Percentiles rank a stretch among this genome's conserved stretches.
phyloP scores from a whole-genome alignment of 2,888 invertebrate genomes.

The Drosophila formosana region DNA sequence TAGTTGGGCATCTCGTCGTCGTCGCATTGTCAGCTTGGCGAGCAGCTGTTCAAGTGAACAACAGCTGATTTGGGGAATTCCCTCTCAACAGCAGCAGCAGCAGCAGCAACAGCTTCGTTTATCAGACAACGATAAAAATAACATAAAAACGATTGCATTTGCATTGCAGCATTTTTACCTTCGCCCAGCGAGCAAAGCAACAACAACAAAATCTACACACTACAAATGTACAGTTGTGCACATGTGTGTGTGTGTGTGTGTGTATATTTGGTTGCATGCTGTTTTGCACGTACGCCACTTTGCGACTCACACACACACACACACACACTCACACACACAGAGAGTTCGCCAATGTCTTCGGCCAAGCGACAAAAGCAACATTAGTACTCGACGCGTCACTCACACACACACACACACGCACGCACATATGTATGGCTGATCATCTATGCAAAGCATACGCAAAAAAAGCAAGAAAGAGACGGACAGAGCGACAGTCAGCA shows the following conservation, averaged over 20 bases:
- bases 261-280: constrained; percentile 81
- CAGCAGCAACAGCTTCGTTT: constrained; percentile 23
- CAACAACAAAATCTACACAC: constrained; percentile 19
- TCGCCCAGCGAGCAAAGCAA: constrained; percentile 29
- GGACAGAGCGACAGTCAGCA: constrained; percentile 3
- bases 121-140: constrained; percentile 25
- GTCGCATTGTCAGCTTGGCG: constrained; percentile 27
- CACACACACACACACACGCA: constrained; percentile 4
- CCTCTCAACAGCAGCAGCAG: constrained; percentile 8
- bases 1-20: constrained; percentile 6
- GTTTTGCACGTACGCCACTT: constrained; percentile 84
- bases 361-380: constrained; percentile 25
- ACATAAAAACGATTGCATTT: constrained; percentile 5
- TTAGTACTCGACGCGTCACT: constrained; percentile 9
- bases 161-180: constrained; percentile 2
- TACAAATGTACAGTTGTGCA: constrained; percentile 2
- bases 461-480: constrained; percentile 10
- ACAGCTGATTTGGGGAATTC: constrained; percentile 47
- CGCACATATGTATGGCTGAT: constrained; percentile 35
- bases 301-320: constrained; percentile 11
- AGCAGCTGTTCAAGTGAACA: constrained; percentile 48
- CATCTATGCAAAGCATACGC: constrained; percentile 16
- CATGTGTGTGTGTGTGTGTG: constrained; percentile 12
- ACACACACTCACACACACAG: too few relatives aligned
- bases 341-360: constrained; percentile 50